Base-by-base conservation (phyloP, 2,113 vertebrate species). In the Chaenocephalus aceratus region DNA sequence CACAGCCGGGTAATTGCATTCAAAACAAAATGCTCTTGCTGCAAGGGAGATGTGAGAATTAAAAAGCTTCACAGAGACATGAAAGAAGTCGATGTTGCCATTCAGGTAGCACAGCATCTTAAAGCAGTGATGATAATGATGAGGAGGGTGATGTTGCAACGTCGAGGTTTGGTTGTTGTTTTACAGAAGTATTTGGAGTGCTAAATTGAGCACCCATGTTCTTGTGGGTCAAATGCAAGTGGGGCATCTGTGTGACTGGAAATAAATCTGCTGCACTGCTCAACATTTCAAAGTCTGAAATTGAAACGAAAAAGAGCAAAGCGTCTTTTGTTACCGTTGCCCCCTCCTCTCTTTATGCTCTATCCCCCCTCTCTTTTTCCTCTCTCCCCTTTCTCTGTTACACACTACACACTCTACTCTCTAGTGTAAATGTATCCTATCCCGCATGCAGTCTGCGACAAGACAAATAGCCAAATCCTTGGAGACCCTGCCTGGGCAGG, bases 401-500 rank as follows among this genome's bases (percentile, higher is more conserved):
- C 57, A 34, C 54, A 30, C 56, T 30, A 16, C 57, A 7, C 6
- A 13, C 66, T 48, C 61, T 51, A 46, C 66, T 65, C 68, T 10
- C 49, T 49, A 63, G 84, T 86, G 70, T 74, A 84, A 85, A 86
- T 77, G 85, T 80, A 86, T 83, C 85, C 76, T 36, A 75, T 85
- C 83, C 80, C 52, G 72, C 85, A 80, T 82, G 87, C 84, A 87
- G 83, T 56, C 91, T 91, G 88, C 88, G 90, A 89, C 88, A 92
- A 87, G 82, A 91, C 85, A 86, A 90, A 91, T 59, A 88, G 84
- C 79, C 87, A 15, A 78, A 83, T 86, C 89, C 89, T 77, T n/a
- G 63, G 90, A 87, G 91, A 91, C 84, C 77, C 70, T 21, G 4
- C 75, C 67, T 21, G 4, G 45, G 75, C 78, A 30, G 75, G 83